Evolutionary conservation across 2,113 vertebrate genomes (phyloP), one percentile per base, ranked within the genome.

Genomic region (Nothobranchius furzeri): DNA sequence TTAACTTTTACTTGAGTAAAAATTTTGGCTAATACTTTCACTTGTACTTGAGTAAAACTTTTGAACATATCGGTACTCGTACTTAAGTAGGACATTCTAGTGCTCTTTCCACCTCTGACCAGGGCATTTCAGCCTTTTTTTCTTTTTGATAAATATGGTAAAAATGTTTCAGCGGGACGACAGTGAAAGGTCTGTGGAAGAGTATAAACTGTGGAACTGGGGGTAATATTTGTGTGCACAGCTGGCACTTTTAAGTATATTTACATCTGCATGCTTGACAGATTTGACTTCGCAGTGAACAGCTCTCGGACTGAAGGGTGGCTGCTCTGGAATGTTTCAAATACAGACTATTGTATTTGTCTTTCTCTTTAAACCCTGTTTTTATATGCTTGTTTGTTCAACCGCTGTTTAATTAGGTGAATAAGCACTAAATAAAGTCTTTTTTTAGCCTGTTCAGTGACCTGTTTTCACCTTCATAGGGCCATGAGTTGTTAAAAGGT

Each of bases 351-450:
- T 61, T 70, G 68, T 75, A 76, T 86, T 87, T 84, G 77, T 56
- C 15, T 81, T 87, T 78, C 53, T 68, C 73, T 69, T 51, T 37
- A 61, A 65, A 71, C 72, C 69, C 61, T 82, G 70, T 40, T 40
- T 40, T 7, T 64, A 84, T 61, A 53, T 64, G 45, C 43, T 76
- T 82, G 80, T 84, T 78, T 88, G 60, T 77, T 82, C 61, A 79
- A 76, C 67, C 70, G 75, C 60, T 90, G 88, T 89, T 90, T 88
- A 68, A 69, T 86, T 88, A 90, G 86, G 86, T 88, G 89, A 87
- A 60, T 60, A 48, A 60, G 36, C 46, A 57, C 54, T 50, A 45
- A 64, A 66, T 73, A 20, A 40, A 76, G 48, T 42, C 45, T 15
- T 57, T 72, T 81, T 78, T 70, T 79, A 20, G 74, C 76, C 70